A percentile compares a stretch with the other conserved stretches of the same genome.
Conservation (phyloP, 2,113 vertebrate genomes). For the Orcinus orca region DNA sequence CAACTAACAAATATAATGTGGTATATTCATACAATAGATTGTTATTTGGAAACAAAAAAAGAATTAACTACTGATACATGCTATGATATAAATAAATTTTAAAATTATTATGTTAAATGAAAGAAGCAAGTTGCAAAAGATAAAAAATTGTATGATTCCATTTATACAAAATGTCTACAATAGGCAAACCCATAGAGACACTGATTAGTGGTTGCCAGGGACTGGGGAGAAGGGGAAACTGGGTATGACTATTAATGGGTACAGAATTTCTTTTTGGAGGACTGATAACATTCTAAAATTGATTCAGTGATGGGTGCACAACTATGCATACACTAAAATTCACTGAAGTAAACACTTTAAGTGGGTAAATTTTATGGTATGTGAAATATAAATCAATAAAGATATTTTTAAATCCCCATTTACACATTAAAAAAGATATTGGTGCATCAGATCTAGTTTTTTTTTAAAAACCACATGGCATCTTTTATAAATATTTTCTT, state of each 20-base stretch:
- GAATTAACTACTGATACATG: background rate
- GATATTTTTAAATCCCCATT: background rate
- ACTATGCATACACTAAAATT: background rate
- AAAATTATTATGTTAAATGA: background rate
- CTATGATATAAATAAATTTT: background rate
- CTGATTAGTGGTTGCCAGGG: background rate
- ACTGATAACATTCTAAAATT: background rate
- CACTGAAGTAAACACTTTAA: background rate
- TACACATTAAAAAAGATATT: background rate
- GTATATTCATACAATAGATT: background rate
- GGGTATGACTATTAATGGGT: background rate
- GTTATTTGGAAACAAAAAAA: background rate
- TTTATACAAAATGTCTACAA: background rate
- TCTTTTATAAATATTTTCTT: background rate
- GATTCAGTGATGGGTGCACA: background rate
- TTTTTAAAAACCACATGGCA: background rate
- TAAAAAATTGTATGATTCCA: background rate
- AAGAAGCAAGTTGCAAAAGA: background rate
- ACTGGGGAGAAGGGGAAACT: accelerated
- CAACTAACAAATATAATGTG: background rate
- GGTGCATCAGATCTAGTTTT: background rate
- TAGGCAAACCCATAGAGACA: background rate
- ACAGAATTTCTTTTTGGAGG: background rate
- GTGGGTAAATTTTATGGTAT: background rate
- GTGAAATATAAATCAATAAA: background rate